Conservation (phyloP, 2,888 invertebrate species). For the Hipparchia sbordonii region DNA sequence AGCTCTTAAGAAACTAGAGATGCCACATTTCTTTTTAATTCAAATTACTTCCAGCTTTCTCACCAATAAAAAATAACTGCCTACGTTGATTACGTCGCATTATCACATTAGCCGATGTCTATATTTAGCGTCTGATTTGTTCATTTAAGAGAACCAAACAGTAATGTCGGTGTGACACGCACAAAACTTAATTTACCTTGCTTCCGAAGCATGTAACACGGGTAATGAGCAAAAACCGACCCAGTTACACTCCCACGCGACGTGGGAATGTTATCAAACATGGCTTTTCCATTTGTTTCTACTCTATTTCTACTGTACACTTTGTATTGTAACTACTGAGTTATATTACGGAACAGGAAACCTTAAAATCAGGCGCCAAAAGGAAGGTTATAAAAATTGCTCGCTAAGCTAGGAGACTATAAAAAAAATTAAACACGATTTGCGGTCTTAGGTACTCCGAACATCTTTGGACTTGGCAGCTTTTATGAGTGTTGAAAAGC, state of each 20-base stretch:
- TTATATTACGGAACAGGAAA: not conserved
- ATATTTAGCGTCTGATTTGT: conserved; percentile 6
- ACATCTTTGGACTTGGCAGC: too few species aligned
- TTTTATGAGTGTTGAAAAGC: too few species aligned
- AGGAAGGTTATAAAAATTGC: too few species aligned
- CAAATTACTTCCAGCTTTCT: too few species aligned
- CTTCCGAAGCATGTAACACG: conserved; percentile 3
- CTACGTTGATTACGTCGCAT: not conserved
- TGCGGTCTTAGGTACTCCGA: too few species aligned
- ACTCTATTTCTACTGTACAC: not conserved
- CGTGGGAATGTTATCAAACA: conserved; percentile 27
- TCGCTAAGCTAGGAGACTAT: too few species aligned
- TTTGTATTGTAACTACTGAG: not conserved
- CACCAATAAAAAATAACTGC: not conserved
- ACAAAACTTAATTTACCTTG: conserved; percentile 6
- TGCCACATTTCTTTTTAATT: too few species aligned
- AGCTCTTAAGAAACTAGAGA: too few species aligned
- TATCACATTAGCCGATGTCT: conserved; percentile 9
- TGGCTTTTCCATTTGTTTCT: conserved; percentile 23
- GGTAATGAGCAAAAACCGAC: conserved; percentile 12
- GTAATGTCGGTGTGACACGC: conserved; percentile 6
- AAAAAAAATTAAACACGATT: too few species aligned
- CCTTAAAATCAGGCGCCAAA: not conserved
- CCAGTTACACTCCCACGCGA: conserved; percentile 21
- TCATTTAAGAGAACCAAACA: not conserved